phyloP scores from a whole-genome alignment of 2,797 vertebrate genomes.

The Coreius guichenoti region DNA sequence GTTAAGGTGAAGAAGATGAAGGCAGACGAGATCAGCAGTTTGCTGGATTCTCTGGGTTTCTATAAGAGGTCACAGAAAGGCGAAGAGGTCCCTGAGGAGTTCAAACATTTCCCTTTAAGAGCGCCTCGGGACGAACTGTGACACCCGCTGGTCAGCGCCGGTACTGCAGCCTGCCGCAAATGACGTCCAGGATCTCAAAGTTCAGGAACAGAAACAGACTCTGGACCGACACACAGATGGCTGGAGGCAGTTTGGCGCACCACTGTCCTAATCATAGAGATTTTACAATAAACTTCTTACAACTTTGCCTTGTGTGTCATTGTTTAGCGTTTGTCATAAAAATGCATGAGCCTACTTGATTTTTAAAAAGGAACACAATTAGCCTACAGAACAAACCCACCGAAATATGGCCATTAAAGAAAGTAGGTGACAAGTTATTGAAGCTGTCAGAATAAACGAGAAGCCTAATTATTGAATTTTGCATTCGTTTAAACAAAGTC shows the following conservation, averaged over 20 bases:
- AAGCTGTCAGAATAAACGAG: slow-evolving; percentile 44
- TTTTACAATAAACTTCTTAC: slow-evolving; percentile 44
- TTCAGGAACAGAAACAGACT: slow-evolving; percentile 67
- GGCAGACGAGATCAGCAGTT: slow-evolving; percentile 79
- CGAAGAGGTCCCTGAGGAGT: slow-evolving; percentile 83
- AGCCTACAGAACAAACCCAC: background rate
- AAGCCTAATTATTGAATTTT: slow-evolving; percentile 3
- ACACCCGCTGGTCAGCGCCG: slow-evolving; percentile 67
- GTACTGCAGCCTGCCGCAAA: slow-evolving; percentile 68
- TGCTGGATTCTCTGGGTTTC: slow-evolving; percentile 84
- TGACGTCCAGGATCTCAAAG: slow-evolving; percentile 79
- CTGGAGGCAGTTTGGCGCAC: slow-evolving; percentile 46
- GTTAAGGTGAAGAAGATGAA: slow-evolving; percentile 81
- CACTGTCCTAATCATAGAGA: background rate
- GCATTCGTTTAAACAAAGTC: background rate
- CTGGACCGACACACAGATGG: slow-evolving; percentile 70
- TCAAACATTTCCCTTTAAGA: slow-evolving; percentile 79
- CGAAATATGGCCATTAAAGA: background rate
- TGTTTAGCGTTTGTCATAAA: background rate
- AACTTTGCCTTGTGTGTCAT: background rate
- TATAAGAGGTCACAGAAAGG: slow-evolving; percentile 84
- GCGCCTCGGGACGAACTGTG: slow-evolving; percentile 82
- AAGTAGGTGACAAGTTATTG: slow-evolving; percentile 10
- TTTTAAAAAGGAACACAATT: background rate
- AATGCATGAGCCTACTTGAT: background rate